Conservation (phyloP, 2,113 vertebrate genomes). For the Thomomys bottae region DNA sequence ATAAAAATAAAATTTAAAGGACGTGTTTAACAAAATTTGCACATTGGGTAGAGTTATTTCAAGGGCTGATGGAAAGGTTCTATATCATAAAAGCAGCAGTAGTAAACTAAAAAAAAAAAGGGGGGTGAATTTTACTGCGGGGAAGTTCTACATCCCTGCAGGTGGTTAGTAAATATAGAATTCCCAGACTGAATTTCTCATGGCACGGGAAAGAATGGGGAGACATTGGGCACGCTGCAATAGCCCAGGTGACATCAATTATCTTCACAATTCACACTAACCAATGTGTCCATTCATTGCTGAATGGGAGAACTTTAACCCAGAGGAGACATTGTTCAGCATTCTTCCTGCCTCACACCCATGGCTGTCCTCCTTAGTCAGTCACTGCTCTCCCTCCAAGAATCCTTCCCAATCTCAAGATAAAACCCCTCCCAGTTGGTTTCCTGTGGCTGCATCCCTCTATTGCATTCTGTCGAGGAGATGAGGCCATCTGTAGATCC, state of each 20-base stretch:
- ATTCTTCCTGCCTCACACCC: background rate
- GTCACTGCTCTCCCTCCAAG: background rate
- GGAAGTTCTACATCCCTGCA: background rate
- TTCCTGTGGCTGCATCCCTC: background rate
- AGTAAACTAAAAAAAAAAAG: too few relatives aligned
- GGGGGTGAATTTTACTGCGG: background rate
- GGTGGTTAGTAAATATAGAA: background rate
- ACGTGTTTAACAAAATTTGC: background rate
- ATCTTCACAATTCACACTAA: background rate
- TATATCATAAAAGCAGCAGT: background rate
- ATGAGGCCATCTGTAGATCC: too few relatives aligned
- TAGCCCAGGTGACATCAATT: background rate
- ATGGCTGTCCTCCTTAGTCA: accelerated
- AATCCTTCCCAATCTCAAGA: background rate
- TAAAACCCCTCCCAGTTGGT: background rate
- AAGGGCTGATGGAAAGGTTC: background rate
- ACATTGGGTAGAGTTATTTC: background rate
- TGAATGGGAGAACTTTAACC: background rate
- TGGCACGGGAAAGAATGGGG: background rate
- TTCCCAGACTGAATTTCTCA: background rate
- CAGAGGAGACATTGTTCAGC: background rate
- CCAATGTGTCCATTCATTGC: background rate
- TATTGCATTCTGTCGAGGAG: background rate
- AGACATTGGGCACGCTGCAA: background rate
- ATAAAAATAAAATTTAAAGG: background rate